Conservation (phyloP, 2,113 vertebrate genomes). For the Rhinoderma darwinii region DNA sequence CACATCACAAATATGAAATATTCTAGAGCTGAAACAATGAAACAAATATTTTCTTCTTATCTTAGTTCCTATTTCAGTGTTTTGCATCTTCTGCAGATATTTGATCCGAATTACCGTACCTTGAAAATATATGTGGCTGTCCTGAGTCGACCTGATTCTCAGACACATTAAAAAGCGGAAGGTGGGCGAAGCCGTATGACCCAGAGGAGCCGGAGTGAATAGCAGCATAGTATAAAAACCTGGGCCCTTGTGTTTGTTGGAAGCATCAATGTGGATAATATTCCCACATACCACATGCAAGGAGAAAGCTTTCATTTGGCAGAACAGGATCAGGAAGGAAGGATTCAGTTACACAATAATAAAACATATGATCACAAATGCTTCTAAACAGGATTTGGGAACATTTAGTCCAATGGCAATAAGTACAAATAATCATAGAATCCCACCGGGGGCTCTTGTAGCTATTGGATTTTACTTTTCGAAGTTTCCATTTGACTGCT, state of each 20-base stretch:
- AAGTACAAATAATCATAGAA: not conserved
- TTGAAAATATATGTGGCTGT: not conserved
- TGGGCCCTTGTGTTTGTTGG: constrained; percentile 11
- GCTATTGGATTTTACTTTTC: not conserved
- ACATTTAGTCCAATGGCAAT: not conserved
- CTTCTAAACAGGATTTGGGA: not conserved
- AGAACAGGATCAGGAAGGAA: constrained; percentile 24
- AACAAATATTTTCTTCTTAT: not conserved
- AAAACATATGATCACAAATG: constrained; percentile 5
- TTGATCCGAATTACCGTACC: not conserved
- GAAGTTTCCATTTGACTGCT: not conserved
- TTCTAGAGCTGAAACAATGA: not conserved
- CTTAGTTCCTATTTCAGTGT: not conserved
- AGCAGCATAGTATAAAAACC: not conserved
- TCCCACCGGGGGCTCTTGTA: not conserved
- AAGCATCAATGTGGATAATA: not conserved
- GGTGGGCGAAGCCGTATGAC: constrained; percentile 12
- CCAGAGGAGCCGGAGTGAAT: constrained; percentile 18
- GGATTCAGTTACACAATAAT: constrained; percentile 32
- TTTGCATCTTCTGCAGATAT: not conserved
- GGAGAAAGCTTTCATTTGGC: constrained; percentile 24
- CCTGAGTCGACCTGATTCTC: constrained; percentile 3
- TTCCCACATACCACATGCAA: not conserved
- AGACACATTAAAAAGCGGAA: constrained; percentile 10
- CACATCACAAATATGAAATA: not conserved